Evolutionary conservation across 92 coral and sea anemone species (phyloP).

Genomic region (Phenganax marumi): DNA sequence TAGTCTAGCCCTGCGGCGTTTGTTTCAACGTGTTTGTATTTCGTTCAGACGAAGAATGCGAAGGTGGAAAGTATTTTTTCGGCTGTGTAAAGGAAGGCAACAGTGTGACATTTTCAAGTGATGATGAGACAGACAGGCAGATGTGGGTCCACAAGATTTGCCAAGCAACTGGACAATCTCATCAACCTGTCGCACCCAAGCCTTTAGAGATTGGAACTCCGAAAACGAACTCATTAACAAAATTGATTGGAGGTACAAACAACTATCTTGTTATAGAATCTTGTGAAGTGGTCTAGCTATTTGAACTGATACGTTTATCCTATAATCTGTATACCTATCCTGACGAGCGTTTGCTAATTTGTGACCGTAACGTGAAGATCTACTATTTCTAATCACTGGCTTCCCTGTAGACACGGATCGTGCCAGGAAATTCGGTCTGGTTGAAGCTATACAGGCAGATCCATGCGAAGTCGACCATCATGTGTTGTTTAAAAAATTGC

Average conservation of each 20-base stretch:
- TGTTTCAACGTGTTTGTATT: no score
- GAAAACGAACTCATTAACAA: constrained; percentile 62
- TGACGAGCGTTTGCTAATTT: neutral
- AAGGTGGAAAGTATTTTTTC: constrained; percentile 88
- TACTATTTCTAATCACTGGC: neutral
- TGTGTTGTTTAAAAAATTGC: constrained; percentile 79
- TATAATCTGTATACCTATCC: neutral
- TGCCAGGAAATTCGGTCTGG: constrained; percentile 91
- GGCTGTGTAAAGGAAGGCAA: constrained; percentile 96
- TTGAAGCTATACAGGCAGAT: constrained; percentile 88
- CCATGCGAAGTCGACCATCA: constrained; percentile 85
- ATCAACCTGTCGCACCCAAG: constrained; percentile 93
- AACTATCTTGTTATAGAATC: neutral
- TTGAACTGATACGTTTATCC: neutral
- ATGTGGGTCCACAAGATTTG: constrained; percentile 99
- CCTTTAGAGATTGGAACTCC: constrained; percentile 66
- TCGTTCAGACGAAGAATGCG: constrained; percentile 76
- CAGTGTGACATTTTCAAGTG: constrained; percentile 79
- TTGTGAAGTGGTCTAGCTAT: no score
- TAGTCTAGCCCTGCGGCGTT: neutral
- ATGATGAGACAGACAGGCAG: constrained; percentile 92
- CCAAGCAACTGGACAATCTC: constrained; percentile 99
- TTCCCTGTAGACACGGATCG: constrained; percentile 73
- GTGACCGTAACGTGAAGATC: neutral
- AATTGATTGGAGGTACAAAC: constrained; percentile 78